Base-by-base conservation (phyloP, 2,113 vertebrate genomes). In the Emydura subglobosa region DNA sequence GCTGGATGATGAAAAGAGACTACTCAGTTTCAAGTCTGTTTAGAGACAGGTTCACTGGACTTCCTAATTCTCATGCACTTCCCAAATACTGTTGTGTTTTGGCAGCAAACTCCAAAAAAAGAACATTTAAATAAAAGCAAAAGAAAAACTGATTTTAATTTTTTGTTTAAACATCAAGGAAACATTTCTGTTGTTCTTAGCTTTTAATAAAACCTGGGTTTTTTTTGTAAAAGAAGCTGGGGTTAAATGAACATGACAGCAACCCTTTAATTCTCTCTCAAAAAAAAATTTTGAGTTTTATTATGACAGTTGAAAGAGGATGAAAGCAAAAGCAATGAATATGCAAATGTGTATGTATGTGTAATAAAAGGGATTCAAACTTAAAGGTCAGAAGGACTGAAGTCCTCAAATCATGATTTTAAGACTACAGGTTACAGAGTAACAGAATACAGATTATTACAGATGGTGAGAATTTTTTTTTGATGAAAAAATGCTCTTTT, bases 271-370 rank as follows among this genome's bases (percentile, higher is more conserved):
- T 94, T 92, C 65, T 86, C 4, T 61, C 86, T 86, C 54, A 86
- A 86, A 91, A 96, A 82, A 88, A 91, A 96, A 81, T 87, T 22
- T 88, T 81, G 81, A 5, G 47, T 91, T 89, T 83, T 81, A 59
- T 90, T 91, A 82, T 89, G 53, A 44, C 49, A 88, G 87, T 61
- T 78, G 88, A 89, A 93, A 91, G 87, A 94, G 1, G 3, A 96
- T 84, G 80, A 72, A 89, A 93, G 81, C 34, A 84, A 50, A 92
- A 11, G 81, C 87, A 84, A 85, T 3, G 74, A 50, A 31, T 5
- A 81, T 22, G 79, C 47, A 83, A 78, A 78, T n/a, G 19, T 4
- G 83, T 17, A 83, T 47, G 90, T 89, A 93, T 2, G 25, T 54
- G 24, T 74, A 78, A 79, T 19, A 54, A 74, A 83, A 42, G 76